These are phyloP conservation scores for Rhinogobio ventralis DNA, from an alignment of 2,797 vertebrate genomes.

Conservation along the genomic window DNA sequence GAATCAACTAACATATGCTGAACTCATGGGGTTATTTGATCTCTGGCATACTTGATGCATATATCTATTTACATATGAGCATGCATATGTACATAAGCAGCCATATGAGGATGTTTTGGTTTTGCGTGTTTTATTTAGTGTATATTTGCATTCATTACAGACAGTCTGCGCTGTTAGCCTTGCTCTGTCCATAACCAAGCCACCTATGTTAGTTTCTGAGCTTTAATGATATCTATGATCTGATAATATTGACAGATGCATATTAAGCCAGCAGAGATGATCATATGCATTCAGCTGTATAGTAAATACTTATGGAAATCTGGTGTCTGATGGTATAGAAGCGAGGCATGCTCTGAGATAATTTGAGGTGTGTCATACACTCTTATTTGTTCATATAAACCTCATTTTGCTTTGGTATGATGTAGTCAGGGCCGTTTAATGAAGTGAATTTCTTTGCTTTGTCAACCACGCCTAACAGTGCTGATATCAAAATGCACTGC, in stretches of 20 bases:
- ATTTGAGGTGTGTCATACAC: not conserved
- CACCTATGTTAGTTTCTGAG: not conserved
- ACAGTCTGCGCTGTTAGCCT: not conserved
- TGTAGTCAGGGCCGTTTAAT: not conserved
- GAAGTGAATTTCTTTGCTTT: not conserved
- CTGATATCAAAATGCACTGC: conserved; percentile 15
- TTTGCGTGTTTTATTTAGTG: not conserved
- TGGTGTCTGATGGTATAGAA: not conserved
- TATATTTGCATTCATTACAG: conserved; percentile 19
- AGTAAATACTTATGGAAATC: not conserved
- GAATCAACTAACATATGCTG: conserved; percentile 32
- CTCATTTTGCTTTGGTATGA: not conserved
- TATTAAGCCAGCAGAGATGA: not conserved
- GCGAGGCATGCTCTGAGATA: not conserved
- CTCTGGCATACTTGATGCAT: conserved; percentile 21
- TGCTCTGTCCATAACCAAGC: not conserved
- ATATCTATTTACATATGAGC: conserved; percentile 1
- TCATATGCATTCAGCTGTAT: not conserved
- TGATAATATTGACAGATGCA: not conserved
- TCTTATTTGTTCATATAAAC: not conserved
- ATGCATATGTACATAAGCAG: not conserved
- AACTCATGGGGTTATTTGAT: conserved; percentile 31
- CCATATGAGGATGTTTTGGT: not conserved
- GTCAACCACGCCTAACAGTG: conserved; percentile 35
- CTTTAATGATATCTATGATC: not conserved